These are phyloP conservation scores for Spea hammondii DNA, from an alignment of 2,797 vertebrate species.

Conservation along the genomic window DNA sequence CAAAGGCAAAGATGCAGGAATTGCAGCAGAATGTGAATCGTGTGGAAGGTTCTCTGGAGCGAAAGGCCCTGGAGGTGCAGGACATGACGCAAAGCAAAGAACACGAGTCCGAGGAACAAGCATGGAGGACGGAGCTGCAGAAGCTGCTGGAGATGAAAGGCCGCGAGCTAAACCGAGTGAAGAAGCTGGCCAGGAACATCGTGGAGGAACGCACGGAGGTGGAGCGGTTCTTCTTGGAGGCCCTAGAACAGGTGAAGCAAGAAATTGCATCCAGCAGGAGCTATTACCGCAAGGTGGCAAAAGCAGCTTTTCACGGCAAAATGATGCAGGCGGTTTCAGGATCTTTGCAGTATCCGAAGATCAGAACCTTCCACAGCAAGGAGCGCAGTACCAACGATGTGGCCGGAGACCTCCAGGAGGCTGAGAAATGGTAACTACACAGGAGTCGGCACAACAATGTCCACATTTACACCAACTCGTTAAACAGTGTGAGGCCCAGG, in stretches of 20 bases:
- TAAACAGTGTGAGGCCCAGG: background rate
- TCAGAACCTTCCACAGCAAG: conserved; percentile 77
- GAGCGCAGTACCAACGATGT: conserved; percentile 80
- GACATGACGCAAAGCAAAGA: conserved; percentile 57
- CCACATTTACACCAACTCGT: background rate
- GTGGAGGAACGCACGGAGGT: conserved; percentile 78
- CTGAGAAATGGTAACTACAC: conserved; percentile 70
- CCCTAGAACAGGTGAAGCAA: conserved; percentile 76
- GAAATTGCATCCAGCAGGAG: conserved; percentile 72
- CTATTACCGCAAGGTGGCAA: conserved; percentile 72
- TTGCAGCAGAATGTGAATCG: conserved; percentile 66
- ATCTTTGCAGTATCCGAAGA: conserved; percentile 73
- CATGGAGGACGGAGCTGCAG: conserved; percentile 74
- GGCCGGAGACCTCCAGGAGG: conserved; percentile 73
- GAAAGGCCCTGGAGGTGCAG: conserved; percentile 64
- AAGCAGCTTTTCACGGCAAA: conserved; percentile 69
- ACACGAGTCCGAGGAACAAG: conserved; percentile 54
- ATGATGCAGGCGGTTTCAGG: conserved; percentile 72
- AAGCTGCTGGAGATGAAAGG: conserved; percentile 75
- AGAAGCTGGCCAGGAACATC: conserved; percentile 72
- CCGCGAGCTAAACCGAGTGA: conserved; percentile 74
- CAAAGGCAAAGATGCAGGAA: conserved; percentile 67
- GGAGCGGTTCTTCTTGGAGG: conserved; percentile 81
- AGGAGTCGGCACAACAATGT: background rate
- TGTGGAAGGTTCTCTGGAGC: conserved; percentile 67